phyloP scores from a whole-genome alignment of 2,797 vertebrate genomes.

The Phoxinus dragarum region DNA sequence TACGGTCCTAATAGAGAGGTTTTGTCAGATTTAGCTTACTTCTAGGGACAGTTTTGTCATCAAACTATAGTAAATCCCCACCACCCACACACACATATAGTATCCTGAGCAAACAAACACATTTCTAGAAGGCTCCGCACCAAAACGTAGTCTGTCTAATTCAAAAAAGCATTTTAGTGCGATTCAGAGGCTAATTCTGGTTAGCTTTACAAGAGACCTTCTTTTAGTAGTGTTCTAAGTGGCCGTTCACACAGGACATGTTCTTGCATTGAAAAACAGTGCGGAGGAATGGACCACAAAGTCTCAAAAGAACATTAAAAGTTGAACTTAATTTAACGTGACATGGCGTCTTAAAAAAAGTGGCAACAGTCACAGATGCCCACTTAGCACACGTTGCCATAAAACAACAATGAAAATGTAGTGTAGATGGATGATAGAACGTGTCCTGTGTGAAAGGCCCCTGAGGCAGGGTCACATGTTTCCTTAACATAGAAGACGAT shows the following conservation, averaged over 20 bases:
- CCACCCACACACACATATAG: neutral
- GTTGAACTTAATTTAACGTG: neutral
- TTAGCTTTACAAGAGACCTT: neutral
- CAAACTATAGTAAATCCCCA: constrained; percentile 10
- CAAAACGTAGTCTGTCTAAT: neutral
- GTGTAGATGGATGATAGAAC: neutral
- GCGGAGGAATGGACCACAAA: neutral
- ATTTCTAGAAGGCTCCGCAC: neutral
- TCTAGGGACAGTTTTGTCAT: neutral
- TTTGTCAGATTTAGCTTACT: constrained; percentile 11
- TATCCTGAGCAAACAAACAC: neutral
- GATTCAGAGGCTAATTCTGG: neutral
- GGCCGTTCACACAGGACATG: neutral
- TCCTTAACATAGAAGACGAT: neutral
- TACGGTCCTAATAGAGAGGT: neutral
- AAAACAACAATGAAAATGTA: constrained; percentile 21
- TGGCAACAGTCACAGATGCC: neutral
- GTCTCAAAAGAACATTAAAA: neutral
- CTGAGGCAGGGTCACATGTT: neutral
- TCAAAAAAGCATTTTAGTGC: neutral
- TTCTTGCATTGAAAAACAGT: neutral
- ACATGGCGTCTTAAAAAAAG: constrained; percentile 7
- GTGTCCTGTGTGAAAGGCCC: constrained; percentile 16
- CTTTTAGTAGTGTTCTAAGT: neutral
- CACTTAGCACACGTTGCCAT: neutral